phyloP scores from a whole-genome alignment of 2,797 vertebrate genomes.

The Hapalemur alaotrensis region DNA sequence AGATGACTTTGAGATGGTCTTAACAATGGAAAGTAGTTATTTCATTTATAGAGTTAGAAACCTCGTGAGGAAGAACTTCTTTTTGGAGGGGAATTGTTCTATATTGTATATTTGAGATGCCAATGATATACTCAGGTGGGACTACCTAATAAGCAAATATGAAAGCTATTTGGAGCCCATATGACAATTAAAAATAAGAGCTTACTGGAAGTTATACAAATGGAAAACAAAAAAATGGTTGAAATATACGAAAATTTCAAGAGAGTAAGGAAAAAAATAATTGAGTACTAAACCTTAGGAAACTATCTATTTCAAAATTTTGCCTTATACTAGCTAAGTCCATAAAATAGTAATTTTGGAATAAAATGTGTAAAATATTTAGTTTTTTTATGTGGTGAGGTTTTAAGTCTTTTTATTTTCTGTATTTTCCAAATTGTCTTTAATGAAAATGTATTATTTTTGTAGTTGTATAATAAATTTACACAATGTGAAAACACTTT shows the following conservation, averaged over 20 bases:
- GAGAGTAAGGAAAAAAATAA: neutral
- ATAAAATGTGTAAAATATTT: neutral
- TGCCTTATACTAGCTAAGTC: neutral
- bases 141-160: neutral
- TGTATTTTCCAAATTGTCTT: neutral
- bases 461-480: neutral
- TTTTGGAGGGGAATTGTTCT: neutral
- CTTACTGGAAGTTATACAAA: neutral
- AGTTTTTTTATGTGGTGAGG: neutral
- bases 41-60: neutral
- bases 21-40: neutral
- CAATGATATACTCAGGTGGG: neutral
- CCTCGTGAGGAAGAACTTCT: neutral
- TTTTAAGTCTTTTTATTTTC: neutral
- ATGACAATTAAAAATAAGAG: neutral
- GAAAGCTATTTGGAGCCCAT: neutral
- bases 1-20: neutral
- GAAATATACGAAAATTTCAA: neutral
- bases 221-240: neutral
- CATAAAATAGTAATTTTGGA: neutral
- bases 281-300: neutral
- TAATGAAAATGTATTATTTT: neutral
- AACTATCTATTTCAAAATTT: neutral
- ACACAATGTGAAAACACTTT: neutral
- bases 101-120: neutral